Evolutionary conservation across 2,113 vertebrate species (phyloP), one percentile per base, ranked within the genome.

Genomic region (Nipponia nippon): DNA sequence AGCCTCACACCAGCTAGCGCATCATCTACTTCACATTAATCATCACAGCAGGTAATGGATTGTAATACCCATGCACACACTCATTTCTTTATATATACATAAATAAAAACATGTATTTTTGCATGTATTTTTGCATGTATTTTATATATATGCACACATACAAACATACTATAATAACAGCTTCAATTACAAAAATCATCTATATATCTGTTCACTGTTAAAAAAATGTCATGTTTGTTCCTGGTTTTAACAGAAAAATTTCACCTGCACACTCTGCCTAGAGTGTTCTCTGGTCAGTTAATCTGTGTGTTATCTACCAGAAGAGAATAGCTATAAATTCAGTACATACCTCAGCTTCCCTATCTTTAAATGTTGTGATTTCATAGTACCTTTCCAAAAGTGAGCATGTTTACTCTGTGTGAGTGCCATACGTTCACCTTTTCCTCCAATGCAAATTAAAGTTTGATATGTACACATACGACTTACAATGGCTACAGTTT

Each of bases 11-110:
- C 58, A 87, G 58, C 70, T 52, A 82, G 84, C 80, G 89, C 94
- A 88, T 96, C 94, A 91, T 56, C 86, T 50, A 66, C 62, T 61
- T 50, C 73, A 23, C 42, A 73, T 91, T 95, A 97, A 95, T 89
- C 77, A 95, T 76, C 94, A 65, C 83, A 89, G 89, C 93, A 87
- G 96, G 79, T 32, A 85, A 94, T 15, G 47, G 47, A n/a, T 19
- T 63, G 20, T 36, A 75, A 79, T 19, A 27, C 55, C 15, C 84
- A 19, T 11, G 65, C 93, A 72, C 73, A n/a, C 30, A 5, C 36
- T 69, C 23, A 11, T 67, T 73, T 70, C 69, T 58, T 85, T 29
- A 34, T 17, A 44, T 12, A 44, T 5, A 38, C 1, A 42, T 5
- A 38, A 23, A 49, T n/a, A 78, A 52, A 58, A 92, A 36, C 44